These are phyloP conservation scores for Lasioglossum baleicum DNA, from an alignment of 1,140 invertebrate species.

Conservation along the genomic window DNA sequence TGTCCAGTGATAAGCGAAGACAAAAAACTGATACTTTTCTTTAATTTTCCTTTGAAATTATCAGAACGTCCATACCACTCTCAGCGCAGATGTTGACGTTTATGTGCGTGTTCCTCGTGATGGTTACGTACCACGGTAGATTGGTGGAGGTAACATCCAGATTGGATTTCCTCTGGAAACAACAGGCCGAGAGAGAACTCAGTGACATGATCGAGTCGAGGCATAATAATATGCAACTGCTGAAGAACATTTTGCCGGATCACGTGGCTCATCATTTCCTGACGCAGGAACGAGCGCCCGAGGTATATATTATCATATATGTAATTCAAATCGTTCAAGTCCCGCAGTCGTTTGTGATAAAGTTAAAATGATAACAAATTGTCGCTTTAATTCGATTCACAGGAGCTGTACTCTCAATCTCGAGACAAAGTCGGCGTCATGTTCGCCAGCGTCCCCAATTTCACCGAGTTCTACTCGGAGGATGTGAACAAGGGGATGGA, in stretches of 20 bases:
- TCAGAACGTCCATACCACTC: conserved; percentile 82
- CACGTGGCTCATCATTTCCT: conserved; percentile 97
- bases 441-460: conserved; percentile 99
- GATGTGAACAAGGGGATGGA: conserved; percentile 98
- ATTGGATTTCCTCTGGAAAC: conserved; percentile 97
- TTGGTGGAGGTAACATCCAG: conserved; percentile 93
- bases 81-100: conserved; percentile 90
- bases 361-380: too few species aligned
- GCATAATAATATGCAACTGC: conserved; percentile 90
- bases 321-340: too few species aligned
- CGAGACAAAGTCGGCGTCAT: conserved; percentile 96
- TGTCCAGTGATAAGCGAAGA: too few species aligned
- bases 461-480: conserved; percentile 99
- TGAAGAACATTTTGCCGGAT: conserved; percentile 97
- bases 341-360: background rate
- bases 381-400: too few species aligned
- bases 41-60: background rate
- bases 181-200: conserved; percentile 93
- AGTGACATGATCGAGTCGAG: conserved; percentile 94
- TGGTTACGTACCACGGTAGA: conserved; percentile 95
- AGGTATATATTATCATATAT: conserved; percentile 80
- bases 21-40: too few species aligned
- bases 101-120: conserved; percentile 89
- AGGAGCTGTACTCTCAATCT: conserved; percentile 97
- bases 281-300: conserved; percentile 85